phyloP scores from a whole-genome alignment of 2,113 vertebrate genomes.

The Copsychus sechellarum region DNA sequence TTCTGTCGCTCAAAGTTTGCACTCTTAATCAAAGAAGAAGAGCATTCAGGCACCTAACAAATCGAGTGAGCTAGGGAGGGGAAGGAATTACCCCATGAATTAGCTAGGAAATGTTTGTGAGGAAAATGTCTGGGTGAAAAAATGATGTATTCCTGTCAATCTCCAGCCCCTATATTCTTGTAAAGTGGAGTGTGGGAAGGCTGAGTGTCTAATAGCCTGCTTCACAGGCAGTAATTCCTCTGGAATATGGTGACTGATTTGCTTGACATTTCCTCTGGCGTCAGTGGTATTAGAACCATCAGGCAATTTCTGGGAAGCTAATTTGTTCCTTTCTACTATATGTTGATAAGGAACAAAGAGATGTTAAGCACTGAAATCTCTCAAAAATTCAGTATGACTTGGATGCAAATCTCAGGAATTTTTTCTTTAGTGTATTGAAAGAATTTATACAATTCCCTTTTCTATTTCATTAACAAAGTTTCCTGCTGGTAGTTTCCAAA shows the following conservation, averaged over 20 bases:
- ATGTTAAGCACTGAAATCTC: not conserved
- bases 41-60: conserved; percentile 20
- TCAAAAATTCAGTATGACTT: not conserved
- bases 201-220: not conserved
- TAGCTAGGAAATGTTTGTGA: not conserved
- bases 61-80: not conserved
- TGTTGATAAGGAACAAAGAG: conserved; percentile 16
- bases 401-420: not conserved
- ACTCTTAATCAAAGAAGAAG: not conserved
- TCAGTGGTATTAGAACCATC: not conserved
- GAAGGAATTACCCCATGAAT: not conserved
- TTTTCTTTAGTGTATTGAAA: not conserved
- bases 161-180: not conserved
- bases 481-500: not conserved
- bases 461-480: not conserved
- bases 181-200: not conserved
- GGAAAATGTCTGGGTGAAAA: not conserved
- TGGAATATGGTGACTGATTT: conserved; percentile 30
- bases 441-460: not conserved
- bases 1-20: conserved; percentile 13
- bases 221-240: conserved; percentile 20
- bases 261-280: not conserved
- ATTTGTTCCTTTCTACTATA: conserved; percentile 12
- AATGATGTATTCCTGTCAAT: not conserved
- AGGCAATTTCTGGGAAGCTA: conserved; percentile 21